These are phyloP conservation scores for Grantiella picta DNA, from an alignment of 2,113 vertebrate genomes.

Conservation along the genomic window DNA sequence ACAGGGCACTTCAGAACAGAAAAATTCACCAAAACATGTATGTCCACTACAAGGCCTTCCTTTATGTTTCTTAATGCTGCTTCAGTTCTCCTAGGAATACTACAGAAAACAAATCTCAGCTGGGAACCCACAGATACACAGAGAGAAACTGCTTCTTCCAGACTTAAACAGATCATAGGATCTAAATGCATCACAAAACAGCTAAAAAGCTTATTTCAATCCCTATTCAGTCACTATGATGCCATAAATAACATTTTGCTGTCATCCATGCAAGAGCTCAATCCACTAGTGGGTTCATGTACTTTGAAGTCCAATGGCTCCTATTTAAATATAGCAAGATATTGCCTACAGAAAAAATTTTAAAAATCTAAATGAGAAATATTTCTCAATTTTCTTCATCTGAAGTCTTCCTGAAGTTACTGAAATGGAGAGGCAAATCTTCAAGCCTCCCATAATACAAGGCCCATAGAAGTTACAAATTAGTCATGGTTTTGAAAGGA, in stretches of 20 bases:
- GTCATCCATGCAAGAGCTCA: background rate
- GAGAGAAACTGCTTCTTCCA: background rate
- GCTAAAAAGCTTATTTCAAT: background rate
- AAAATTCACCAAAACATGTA: background rate
- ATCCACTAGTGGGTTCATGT: background rate
- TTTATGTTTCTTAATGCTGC: background rate
- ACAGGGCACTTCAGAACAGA: background rate
- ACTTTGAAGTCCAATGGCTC: background rate
- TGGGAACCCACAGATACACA: background rate
- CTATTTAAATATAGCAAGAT: background rate
- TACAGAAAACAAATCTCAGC: background rate
- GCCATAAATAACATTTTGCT: background rate
- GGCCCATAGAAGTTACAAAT: rapidly evolving
- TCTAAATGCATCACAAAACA: background rate
- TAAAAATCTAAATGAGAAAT: background rate
- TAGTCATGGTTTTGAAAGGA: background rate
- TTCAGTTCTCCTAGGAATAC: background rate
- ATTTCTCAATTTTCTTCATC: background rate
- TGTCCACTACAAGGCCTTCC: background rate
- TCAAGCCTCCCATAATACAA: background rate
- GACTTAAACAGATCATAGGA: background rate
- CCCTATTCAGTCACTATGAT: background rate
- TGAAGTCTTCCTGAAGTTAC: background rate
- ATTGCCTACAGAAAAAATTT: background rate
- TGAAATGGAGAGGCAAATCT: background rate